A percentile compares a stretch with the other conserved stretches of the same genome.
Conservation (phyloP, 2,888 invertebrate species). For the Nipponacmea schrenckii region DNA sequence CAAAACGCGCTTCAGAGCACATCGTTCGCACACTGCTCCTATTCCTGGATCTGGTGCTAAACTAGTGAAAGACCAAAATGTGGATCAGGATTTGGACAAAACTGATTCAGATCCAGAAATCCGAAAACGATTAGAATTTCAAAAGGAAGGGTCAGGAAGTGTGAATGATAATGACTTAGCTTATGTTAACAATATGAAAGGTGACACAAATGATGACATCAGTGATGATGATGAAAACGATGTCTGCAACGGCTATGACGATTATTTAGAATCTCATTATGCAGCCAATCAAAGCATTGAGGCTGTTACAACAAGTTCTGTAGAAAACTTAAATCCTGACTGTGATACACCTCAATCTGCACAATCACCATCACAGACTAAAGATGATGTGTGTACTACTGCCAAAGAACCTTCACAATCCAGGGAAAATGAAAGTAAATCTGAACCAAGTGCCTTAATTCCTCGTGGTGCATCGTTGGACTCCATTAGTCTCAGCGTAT, state of each 20-base stretch:
- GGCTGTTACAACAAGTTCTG: background rate
- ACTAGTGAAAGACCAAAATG: background rate
- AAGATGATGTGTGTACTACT: background rate
- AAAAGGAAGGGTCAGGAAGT: slow-evolving; percentile 35
- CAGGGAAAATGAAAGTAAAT: no score
- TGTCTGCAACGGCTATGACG: slow-evolving; percentile 53
- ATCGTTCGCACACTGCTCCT: slow-evolving; percentile 27
- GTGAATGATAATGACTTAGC: slow-evolving; percentile 32
- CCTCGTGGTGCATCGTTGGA: slow-evolving; percentile 16
- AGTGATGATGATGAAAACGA: slow-evolving; percentile 50
- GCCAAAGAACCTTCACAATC: no score
- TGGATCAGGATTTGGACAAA: background rate
- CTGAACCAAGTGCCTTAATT: background rate
- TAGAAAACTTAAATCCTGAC: background rate
- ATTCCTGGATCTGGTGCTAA: slow-evolving; percentile 14
- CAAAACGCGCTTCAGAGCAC: slow-evolving; percentile 20
- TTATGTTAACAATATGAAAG: slow-evolving; percentile 3
- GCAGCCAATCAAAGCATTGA: background rate
- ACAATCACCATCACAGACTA: background rate
- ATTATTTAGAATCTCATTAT: slow-evolving; percentile 32
- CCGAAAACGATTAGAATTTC: slow-evolving; percentile 30
- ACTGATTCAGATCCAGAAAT: background rate
- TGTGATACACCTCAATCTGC: background rate
- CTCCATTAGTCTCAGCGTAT: slow-evolving; percentile 16
- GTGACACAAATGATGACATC: slow-evolving; percentile 37